Evolutionary conservation across 2,797 vertebrate genomes (phyloP), one percentile per base, ranked within the genome.

Genomic region (Orestias chungarensis): DNA sequence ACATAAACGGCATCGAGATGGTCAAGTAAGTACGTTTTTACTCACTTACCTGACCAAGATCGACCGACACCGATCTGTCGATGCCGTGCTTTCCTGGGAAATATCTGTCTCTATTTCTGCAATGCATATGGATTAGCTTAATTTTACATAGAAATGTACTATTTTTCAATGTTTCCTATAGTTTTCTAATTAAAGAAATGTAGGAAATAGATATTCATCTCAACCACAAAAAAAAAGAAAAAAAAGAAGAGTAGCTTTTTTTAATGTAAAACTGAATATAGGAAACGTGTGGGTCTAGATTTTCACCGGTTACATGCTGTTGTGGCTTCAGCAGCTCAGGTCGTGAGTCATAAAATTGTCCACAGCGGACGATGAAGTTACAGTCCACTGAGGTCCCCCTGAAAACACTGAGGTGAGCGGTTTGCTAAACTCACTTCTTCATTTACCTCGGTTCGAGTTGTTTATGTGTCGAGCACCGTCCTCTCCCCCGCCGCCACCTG

Each of bases 321-420:
- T 11, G 54, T 62, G 57, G 44, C 29, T 73, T 14, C 40, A 73
- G 38, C 64, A 50, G 55, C 25, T 29, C 23, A 15, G 61, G 54
- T 1, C 49, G 49, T n/a, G 68, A 68, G 61, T n/a, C 68, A 29
- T 14, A 47, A 57, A 43, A 64, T 15, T 14, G 6, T 54, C 25
- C 27, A 29, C 25, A 27, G 15, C 17, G 52, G 52, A 29, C 25
- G 14, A 15, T 27, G 23, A 61, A 67, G 23, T 66, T 43, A 44
- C 17, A 50, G 35, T 69, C 64, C 74, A 61, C 20, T 49, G 29
- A 55, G 54, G 43, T 76, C 65, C 3, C 75, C 31, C 62, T 8
- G 82, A 78, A 50, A 66, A 35, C 76, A 67, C 18, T 64, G 50
- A 84, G 64, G 72, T 76, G 79, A 88, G 70, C 74, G 68, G 65